These are phyloP conservation scores for Cardiocondyla obscurior DNA, from an alignment of 1,140 invertebrate genomes.

Conservation along the genomic window DNA sequence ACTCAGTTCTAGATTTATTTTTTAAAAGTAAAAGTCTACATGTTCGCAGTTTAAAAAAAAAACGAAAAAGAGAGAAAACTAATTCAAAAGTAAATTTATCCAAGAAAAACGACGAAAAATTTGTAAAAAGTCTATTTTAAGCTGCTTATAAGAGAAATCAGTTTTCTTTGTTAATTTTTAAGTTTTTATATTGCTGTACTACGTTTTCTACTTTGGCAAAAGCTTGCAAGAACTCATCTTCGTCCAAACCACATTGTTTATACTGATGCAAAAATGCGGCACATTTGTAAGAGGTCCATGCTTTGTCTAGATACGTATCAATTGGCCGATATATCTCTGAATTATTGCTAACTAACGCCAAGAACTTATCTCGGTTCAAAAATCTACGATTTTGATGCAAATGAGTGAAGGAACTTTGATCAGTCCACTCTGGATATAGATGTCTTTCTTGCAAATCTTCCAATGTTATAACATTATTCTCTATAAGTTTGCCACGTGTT, in stretches of 20 bases:
- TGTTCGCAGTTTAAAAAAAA: too few relatives aligned
- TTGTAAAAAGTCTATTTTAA: too few relatives aligned
- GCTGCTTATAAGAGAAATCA: not conserved
- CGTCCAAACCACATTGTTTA: constrained; percentile 82
- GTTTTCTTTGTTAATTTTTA: constrained; percentile 52
- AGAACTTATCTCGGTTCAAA: constrained; percentile 81
- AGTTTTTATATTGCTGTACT: constrained; percentile 81
- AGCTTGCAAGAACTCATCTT: constrained; percentile 82
- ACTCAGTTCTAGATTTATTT: too few relatives aligned
- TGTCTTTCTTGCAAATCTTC: constrained; percentile 74
- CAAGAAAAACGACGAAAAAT: too few relatives aligned
- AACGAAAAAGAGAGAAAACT: too few relatives aligned
- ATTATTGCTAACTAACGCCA: constrained; percentile 83
- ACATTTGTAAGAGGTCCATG: constrained; percentile 83
- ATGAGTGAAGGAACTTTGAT: constrained; percentile 76
- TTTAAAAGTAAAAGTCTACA: too few relatives aligned
- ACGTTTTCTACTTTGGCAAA: constrained; percentile 84
- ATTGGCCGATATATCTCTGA: constrained; percentile 77
- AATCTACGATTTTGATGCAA: constrained; percentile 80
- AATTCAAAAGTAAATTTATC: too few relatives aligned
- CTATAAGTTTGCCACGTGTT: constrained; percentile 75
- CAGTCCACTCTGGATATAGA: constrained; percentile 82
- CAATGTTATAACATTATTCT: constrained; percentile 63
- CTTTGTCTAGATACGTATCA: constrained; percentile 80
- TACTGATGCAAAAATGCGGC: constrained; percentile 85